Evolutionary conservation across 2,888 invertebrate species (phyloP).

Genomic region (Anorthoa munda): DNA sequence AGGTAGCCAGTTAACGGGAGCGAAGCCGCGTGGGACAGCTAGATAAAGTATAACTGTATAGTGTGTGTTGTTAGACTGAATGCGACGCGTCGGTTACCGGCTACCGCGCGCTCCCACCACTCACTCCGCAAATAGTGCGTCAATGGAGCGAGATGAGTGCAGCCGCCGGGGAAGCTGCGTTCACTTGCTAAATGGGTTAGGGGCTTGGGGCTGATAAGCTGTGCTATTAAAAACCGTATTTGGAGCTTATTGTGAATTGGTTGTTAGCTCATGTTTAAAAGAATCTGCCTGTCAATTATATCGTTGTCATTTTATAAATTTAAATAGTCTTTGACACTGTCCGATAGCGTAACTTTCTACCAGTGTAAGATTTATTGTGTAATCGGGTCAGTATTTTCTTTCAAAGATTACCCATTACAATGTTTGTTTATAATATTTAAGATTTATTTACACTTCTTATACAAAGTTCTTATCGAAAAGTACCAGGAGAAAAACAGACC

Average conservation of each 20-base stretch:
- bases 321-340: too few relatives aligned
- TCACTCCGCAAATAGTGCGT: background rate
- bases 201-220: background rate
- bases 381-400: too few relatives aligned
- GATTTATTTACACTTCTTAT: too few relatives aligned
- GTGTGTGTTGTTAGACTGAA: conserved; percentile 4
- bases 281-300: background rate
- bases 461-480: too few relatives aligned
- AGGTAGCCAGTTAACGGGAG: too few relatives aligned
- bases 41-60: conserved; percentile 8
- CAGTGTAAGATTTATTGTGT: too few relatives aligned
- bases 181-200: background rate
- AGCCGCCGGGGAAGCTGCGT: conserved; percentile 6
- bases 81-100: background rate
- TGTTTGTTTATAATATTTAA: too few relatives aligned
- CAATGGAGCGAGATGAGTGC: conserved; percentile 29
- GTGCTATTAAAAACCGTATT: background rate
- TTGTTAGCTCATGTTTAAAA: background rate
- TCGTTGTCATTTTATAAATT: background rate
- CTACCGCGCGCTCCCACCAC: too few relatives aligned
- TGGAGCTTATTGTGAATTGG: background rate
- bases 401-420: too few relatives aligned
- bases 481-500: too few relatives aligned
- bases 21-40: too few relatives aligned
- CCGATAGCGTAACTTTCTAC: too few relatives aligned